Percentiles rank a stretch among this genome's conserved stretches.
Conservation (phyloP, 2,888 invertebrate genomes). For the Sinohyriopsis cumingii region DNA sequence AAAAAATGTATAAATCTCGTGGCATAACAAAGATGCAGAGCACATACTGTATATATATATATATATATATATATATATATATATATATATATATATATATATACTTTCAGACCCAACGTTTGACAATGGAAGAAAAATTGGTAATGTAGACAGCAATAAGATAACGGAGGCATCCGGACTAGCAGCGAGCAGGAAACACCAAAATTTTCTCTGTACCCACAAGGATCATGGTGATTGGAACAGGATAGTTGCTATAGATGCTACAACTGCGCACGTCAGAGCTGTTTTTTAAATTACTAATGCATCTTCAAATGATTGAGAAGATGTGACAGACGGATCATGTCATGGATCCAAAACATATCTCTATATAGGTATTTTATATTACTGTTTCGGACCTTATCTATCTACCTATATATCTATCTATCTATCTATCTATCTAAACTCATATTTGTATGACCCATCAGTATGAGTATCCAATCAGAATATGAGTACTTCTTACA, state of each 20-base stretch:
- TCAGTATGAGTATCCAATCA: too few relatives aligned
- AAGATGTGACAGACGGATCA: constrained; percentile 42
- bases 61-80: too few relatives aligned
- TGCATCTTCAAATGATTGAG: constrained; percentile 35
- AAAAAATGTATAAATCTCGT: too few relatives aligned
- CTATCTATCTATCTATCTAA: too few relatives aligned
- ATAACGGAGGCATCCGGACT: constrained; percentile 40
- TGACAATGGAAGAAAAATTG: constrained; percentile 3
- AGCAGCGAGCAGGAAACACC: constrained; percentile 32
- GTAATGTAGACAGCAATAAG: constrained; percentile 9
- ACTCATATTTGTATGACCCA: too few relatives aligned
- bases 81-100: too few relatives aligned
- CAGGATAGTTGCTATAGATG: constrained; percentile 26
- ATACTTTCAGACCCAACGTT: constrained; percentile 7
- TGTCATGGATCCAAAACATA: constrained; percentile 10
- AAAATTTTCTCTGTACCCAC: constrained; percentile 34
- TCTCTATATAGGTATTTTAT: too few relatives aligned
- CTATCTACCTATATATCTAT: too few relatives aligned
- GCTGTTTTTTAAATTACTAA: constrained; percentile 26
- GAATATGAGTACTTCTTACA: too few relatives aligned
- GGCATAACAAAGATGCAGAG: too few relatives aligned
- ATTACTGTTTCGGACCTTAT: not conserved
- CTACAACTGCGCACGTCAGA: constrained; percentile 15
- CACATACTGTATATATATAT: too few relatives aligned
- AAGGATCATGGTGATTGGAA: constrained; percentile 36